Evolutionary conservation across 1,140 invertebrate species (phyloP), one percentile per base, ranked within the genome.

Genomic region (Drosophila lacertosa): DNA sequence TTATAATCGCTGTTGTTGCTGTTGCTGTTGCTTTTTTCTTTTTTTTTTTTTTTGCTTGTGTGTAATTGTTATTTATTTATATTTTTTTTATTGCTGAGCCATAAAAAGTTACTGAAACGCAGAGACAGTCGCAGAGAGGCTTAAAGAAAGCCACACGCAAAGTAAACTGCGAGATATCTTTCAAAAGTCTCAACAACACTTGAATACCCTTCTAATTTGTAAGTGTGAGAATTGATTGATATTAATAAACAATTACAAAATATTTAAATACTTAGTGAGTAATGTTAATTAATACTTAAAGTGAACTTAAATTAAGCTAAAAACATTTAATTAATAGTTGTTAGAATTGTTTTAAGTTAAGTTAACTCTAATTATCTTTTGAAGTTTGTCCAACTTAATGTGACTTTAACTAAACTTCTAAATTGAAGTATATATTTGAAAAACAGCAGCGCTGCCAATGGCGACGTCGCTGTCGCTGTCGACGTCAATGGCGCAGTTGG

Each of bases 101-200:
- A 84, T 86, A 86, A 86, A 88, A 81, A 77, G 40, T 57, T 77
- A 71, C 80, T 77, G 68, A 75, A 76, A 84, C 67, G 72, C 66
- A 47, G 68, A 45, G 68, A 66, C 58, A 11, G 26, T 39, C 33
- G 48, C n/a, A n/a, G 22, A 47, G 53, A 24, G 29, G 20, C 53
- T 53, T 54, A 81, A 86, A 81, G 77, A 88, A 86, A 86, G 82
- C 81, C 79, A 81, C 71, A 77, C 64, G 60, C 57, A 74, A 72
- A 53, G 53, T 58, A 74, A 62, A 48, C 74, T 58, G 67, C 70
- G 67, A 67, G 39, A 33, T 37, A 18, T 40, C 26, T 63, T 20
- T n/a, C n/a, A n/a, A 10, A 33, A n/a, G 13, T 48, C 45, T 0
- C 3, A 22, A 4, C 29, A 44, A 39, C 44, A 39, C 5, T 7